Evolutionary conservation across 2,113 vertebrate species (phyloP).

Genomic region (Penelope pileata): DNA sequence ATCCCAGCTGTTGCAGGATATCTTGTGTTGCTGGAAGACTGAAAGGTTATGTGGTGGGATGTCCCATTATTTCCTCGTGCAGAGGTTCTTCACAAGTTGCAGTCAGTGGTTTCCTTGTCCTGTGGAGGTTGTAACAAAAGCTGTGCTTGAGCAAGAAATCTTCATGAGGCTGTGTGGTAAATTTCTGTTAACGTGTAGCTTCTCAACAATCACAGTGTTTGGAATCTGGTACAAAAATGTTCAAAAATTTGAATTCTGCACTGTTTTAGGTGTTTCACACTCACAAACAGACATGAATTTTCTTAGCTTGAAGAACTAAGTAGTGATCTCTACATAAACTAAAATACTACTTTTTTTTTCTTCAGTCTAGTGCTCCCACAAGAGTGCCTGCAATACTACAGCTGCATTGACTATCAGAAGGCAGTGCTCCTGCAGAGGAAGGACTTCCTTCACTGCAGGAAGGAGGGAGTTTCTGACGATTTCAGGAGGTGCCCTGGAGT

Average conservation of each 20-base stretch:
- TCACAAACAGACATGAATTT: background rate
- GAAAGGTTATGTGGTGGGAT: too few species aligned
- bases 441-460: rapidly evolving
- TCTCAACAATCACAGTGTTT: rapidly evolving
- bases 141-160: rapidly evolving
- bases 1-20: background rate
- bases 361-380: rapidly evolving
- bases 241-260: rapidly evolving
- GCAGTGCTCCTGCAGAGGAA: background rate
- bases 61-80: rapidly evolving
- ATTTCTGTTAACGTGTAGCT: rapidly evolving
- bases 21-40: rapidly evolving
- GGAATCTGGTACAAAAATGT: background rate
- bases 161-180: background rate
- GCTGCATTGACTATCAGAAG: too few species aligned
- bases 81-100: background rate
- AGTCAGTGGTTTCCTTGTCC: background rate
- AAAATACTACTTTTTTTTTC: rapidly evolving
- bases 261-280: rapidly evolving
- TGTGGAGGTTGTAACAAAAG: background rate
- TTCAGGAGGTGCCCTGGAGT: background rate
- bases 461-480: background rate
- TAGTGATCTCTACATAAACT: rapidly evolving
- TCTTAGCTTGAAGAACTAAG: background rate
- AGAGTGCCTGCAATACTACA: rapidly evolving